Conservation (phyloP, 2,797 vertebrate genomes). For the Molothrus ater region DNA sequence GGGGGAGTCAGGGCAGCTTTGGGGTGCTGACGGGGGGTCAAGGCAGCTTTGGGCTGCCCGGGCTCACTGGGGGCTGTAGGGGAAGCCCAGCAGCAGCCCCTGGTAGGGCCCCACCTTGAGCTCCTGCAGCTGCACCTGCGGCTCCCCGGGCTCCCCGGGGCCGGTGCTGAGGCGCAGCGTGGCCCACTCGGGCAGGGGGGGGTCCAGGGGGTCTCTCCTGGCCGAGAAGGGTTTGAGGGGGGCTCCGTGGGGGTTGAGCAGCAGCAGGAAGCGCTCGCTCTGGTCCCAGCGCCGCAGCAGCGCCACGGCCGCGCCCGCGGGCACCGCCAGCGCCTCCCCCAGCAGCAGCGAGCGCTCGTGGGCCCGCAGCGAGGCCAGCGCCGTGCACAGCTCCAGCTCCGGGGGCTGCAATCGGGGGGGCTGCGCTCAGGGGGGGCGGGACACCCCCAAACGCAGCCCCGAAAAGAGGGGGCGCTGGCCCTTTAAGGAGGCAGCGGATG, state of each 20-base stretch:
- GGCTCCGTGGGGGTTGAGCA: neutral
- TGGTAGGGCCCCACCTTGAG: no score
- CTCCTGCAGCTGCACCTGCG: neutral
- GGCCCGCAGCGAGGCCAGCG: neutral
- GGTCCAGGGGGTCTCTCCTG: rapidly evolving
- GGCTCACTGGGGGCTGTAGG: neutral
- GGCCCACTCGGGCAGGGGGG: neutral
- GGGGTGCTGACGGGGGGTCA: no score
- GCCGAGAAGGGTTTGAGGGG: rapidly evolving
- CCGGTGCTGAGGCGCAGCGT: neutral
- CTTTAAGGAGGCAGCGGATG: neutral
- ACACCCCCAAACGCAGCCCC: no score
- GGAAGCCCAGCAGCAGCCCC: neutral
- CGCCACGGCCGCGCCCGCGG: rapidly evolving
- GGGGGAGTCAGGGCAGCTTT: no score
- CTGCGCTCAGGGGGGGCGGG: neutral
- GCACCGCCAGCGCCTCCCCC: neutral
- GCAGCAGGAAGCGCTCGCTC: neutral
- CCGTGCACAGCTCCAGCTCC: neutral
- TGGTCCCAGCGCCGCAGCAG: neutral
- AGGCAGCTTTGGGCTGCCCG: no score
- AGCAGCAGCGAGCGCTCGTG: neutral
- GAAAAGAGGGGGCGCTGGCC: neutral
- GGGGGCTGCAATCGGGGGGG: neutral
- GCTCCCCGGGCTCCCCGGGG: no score